Evolutionary conservation across 1,140 invertebrate genomes (phyloP).

Genomic region (Lepidurus couesii): DNA sequence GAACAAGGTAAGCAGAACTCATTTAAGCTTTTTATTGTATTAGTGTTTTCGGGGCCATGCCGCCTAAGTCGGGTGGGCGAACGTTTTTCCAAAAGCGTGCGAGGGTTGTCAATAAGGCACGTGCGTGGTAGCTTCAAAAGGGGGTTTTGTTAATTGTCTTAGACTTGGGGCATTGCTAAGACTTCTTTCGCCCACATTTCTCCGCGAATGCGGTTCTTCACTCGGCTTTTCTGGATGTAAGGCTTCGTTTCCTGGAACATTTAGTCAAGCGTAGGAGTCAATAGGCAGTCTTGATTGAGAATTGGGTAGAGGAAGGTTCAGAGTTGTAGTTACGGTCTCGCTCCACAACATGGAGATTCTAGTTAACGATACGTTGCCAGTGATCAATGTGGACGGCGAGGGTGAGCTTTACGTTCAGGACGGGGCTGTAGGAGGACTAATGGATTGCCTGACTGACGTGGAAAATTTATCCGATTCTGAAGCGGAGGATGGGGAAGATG

Average conservation of each 20-base stretch:
- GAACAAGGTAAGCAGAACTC: slow-evolving; percentile 4
- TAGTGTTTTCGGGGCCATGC: not conserved
- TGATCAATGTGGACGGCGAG: slow-evolving; percentile 17
- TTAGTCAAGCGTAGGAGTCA: not conserved
- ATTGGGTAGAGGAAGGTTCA: not conserved
- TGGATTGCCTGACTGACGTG: slow-evolving; percentile 21
- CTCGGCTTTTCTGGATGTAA: not conserved
- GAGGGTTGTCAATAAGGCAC: not conserved
- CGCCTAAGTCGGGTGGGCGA: not conserved
- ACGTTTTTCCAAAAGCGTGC: not conserved
- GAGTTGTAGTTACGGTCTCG: not conserved
- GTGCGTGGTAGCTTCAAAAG: not conserved
- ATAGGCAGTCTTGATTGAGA: not conserved
- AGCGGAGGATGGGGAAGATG: slow-evolving; percentile 7
- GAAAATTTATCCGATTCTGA: slow-evolving; percentile 31
- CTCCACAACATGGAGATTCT: not conserved
- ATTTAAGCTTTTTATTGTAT: slow-evolving; percentile 20
- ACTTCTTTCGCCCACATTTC: not conserved
- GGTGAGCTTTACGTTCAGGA: not conserved
- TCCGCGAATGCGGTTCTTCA: slow-evolving; percentile 6
- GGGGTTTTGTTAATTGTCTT: slow-evolving; percentile 10
- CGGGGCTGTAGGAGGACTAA: not conserved
- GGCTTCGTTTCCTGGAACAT: not conserved
- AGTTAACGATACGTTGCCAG: slow-evolving; percentile 14
- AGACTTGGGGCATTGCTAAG: slow-evolving; percentile 17